Evolutionary conservation across 1,140 invertebrate species (phyloP).

Genomic region (Drosophila busckii): DNA sequence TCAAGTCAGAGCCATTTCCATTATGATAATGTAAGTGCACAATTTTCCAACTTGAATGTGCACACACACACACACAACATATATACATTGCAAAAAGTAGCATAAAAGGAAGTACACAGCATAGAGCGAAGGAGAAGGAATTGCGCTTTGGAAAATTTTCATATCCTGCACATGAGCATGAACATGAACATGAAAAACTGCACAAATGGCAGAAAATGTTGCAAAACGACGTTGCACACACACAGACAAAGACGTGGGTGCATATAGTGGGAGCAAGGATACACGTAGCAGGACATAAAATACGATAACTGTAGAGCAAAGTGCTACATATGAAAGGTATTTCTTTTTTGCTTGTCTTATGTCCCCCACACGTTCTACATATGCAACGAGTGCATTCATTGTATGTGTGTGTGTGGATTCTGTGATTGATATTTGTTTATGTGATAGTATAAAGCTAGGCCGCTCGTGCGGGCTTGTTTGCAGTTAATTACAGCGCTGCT

Average conservation of each 20-base stretch:
- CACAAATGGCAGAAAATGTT: slow-evolving; percentile 76
- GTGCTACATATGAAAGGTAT: slow-evolving; percentile 73
- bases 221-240: slow-evolving; percentile 54
- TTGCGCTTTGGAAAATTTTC: slow-evolving; percentile 67
- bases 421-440: too few species aligned
- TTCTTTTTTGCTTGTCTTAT: slow-evolving; percentile 9
- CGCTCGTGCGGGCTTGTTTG: slow-evolving; percentile 30
- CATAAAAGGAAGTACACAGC: background rate
- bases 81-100: slow-evolving; percentile 1
- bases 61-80: slow-evolving; percentile 30
- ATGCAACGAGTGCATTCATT: slow-evolving; percentile 19
- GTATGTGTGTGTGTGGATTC: slow-evolving; percentile 24
- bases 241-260: slow-evolving; percentile 1
- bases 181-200: slow-evolving; percentile 74
- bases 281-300: slow-evolving; percentile 61
- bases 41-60: slow-evolving; percentile 68
- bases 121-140: background rate
- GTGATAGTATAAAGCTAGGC: slow-evolving; percentile 58
- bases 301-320: slow-evolving; percentile 70
- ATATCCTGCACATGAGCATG: slow-evolving; percentile 67
- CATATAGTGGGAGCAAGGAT: slow-evolving; percentile 25
- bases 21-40: slow-evolving; percentile 77
- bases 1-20: slow-evolving; percentile 74
- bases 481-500: slow-evolving; percentile 58
- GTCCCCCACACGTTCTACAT: background rate